Base-by-base conservation (phyloP, 2,888 invertebrate species). In the Trachelus stipa region DNA sequence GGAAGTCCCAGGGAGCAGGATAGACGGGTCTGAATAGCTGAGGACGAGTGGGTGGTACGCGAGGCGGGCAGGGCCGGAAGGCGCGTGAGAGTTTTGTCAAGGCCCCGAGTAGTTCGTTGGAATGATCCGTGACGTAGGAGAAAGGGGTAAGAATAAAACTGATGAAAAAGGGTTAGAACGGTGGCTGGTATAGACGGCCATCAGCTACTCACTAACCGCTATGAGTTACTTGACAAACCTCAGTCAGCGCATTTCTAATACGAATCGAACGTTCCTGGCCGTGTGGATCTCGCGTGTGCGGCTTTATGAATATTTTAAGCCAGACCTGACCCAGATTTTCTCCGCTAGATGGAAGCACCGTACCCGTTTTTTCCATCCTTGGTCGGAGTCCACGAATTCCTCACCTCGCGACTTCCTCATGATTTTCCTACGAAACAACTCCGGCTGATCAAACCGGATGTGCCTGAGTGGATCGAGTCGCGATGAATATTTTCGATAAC, bases 261-360 rank as follows among this genome's bases (percentile, higher is more conserved):
- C 83, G 88, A 88, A 88, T 89, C 87, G 87, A 89, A 89, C 87
- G 79, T 79, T 69, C 81, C 79, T 78, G 83, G 80, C 84, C 84
- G 84, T 87, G 87, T 85, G 85, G 85, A 89, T 87, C 85, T 89
- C 85, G 88, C 89, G 88, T 87, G 86, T 84, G 87, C 84, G 80
- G 87, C 86, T 89, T 89, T 87, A 87, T 90, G 89, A 90, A 90
- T 90, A 89, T 89, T 90, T 88, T 87, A 89, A 90, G 88, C 88
- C 83, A 85, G 85, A 83, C 85, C 87, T 90, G 90, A 90, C 90
- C 89, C 87, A 89, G 89, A 90, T 90, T 87, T 87, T 89, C 85
- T 86, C 87, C 85, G 83, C 85, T 30, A 76, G 73, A 73, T 75
- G 73, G 69, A 73, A 56, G 37, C 68, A 74, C 69, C 74, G 77